Evolutionary conservation across 2,797 vertebrate species (phyloP), one percentile per base, ranked within the genome.

Genomic region (Schizopygopsis pylzovi): DNA sequence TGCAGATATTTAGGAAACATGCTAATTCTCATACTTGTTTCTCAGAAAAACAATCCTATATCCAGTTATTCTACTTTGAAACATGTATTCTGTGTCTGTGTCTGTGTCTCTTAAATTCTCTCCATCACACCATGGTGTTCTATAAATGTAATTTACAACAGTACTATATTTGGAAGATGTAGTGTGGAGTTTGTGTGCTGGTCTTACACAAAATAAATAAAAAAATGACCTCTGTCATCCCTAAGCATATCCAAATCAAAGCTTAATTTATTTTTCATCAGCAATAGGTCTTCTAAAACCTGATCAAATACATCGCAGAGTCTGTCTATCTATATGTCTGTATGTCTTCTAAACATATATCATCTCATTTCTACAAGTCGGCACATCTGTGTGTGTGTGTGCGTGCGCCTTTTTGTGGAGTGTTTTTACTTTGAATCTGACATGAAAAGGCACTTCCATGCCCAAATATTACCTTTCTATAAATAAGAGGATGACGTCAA

Each of bases 401-500:
- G 9, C 79, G 75, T 28, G 70, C 71, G n/a, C 89, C 87, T 91
- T 90, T 91, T 90, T 91, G 92, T 92, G 92, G 85, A 88, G 90
- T 91, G 90, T 94, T 91, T 90, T 90, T 93, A 90, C 95, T 96
- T 96, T 96, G 95, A 96, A 95, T 93, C 90, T 91, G 92, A 95
- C 94, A 95, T 95, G 94, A 96, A 97, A 97, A 96, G 94, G 91
- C 93, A 95, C 92, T 96, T 96, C 94, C 92, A 93, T 93, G 95
- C 92, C 94, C 93, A 95, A 96, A 96, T 96, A 96, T 89, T 92
- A 95, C 92, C 56, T 87, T 90, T 94, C 96, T 98, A 97, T 97
- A 97, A 98, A 98, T 98, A 98, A 96, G 92, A 86, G 89, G 89
- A 92, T 96, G 96, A 97, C 88, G 93, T 96, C 94, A 95, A 95